Evolutionary conservation across 2,113 vertebrate genomes (phyloP), one percentile per base, ranked within the genome.

Genomic region (Alouatta palliata): DNA sequence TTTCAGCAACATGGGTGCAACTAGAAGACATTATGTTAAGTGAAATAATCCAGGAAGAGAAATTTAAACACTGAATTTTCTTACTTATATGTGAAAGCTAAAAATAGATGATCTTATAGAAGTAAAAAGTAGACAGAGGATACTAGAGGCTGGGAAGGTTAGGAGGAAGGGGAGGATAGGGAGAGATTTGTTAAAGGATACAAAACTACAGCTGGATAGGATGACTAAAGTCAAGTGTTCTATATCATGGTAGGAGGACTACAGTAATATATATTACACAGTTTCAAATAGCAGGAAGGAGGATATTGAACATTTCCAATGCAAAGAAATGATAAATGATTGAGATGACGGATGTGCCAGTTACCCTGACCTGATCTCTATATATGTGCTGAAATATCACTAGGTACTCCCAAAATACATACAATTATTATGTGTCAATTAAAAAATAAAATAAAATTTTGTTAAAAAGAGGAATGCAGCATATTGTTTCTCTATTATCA

Each of bases 401-500:
- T 45, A 32, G 8, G 43, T 32, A 77, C 13, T 4, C 75, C 43
- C 45, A 17, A 77, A 77, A 77, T 32, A 43, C 45, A 27, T 32
- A 17, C 27, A 77, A 47, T 47, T 77, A 19, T 40, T 73, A 37
- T 71, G 37, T 77, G 43, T 32, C 43, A 77, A 32, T 77, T 77
- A 5, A 40, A 77, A 77, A 45, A 4, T 64, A 70, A 76, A 76
- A 27, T 47, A 76, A 76, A 47, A 76, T 8, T 32, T 45, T 47
- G 14, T 77, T 47, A 8, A 47, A 77, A 96, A 98, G 94, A 83
- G 11, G 64, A 87, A 54, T 85, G 43, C 14, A 35, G 81, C 19
- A n/a, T 97, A 93, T 90, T 90, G 6, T 89, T 73, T 79, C 13
- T 30, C 66, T 79, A 37, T 95, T 96, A 54, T 81, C 82, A 47